Evolutionary conservation across 2,113 vertebrate species (phyloP).

Genomic region (Colius striatus): DNA sequence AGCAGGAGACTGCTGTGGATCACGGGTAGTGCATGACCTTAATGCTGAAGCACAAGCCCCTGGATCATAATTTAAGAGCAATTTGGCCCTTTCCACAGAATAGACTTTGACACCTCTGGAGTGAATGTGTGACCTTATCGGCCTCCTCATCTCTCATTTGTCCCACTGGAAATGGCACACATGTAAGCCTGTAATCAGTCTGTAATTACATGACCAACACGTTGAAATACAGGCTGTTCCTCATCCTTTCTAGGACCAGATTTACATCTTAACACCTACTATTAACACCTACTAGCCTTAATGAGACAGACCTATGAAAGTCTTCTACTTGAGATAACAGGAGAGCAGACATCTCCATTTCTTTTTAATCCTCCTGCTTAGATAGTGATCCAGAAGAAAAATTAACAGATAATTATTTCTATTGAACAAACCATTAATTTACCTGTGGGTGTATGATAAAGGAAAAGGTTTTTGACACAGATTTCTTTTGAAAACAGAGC

Average conservation of each 20-base stretch:
- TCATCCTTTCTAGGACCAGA: neutral
- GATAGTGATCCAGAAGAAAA: neutral
- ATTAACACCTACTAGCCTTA: conserved; percentile 6
- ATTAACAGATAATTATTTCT: neutral
- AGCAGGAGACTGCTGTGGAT: neutral
- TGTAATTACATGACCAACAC: conserved; percentile 12
- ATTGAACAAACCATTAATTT: neutral
- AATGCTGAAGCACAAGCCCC: neutral
- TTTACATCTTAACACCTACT: conserved; percentile 11
- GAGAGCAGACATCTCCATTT: neutral
- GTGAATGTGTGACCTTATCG: neutral
- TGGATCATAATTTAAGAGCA: conserved; percentile 13
- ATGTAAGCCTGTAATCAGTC: neutral
- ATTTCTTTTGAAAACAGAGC: neutral
- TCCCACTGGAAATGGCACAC: neutral
- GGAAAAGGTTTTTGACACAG: neutral
- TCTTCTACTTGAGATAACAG: neutral
- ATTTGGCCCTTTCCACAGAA: conserved; percentile 9
- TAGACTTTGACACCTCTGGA: neutral
- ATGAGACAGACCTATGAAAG: neutral
- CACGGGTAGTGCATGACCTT: neutral
- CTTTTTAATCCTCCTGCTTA: neutral
- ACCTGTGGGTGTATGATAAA: neutral
- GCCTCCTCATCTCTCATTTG: conserved; percentile 11
- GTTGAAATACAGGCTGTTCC: neutral